Conservation (phyloP, 2,888 invertebrate genomes). For the Dinocampus coccinellae region DNA sequence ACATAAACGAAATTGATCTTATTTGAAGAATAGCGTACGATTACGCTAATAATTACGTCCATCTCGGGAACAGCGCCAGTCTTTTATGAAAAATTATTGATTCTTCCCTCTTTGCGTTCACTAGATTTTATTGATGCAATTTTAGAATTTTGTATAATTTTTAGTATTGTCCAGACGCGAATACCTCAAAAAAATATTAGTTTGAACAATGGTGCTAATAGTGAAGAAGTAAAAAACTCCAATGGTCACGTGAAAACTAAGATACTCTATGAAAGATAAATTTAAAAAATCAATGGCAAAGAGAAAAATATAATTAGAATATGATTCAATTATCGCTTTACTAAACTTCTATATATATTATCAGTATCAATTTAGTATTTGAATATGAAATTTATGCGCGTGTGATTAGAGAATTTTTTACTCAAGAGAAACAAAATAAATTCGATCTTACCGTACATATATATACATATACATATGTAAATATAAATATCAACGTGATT, state of each 20-base stretch:
- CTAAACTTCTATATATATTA: not conserved
- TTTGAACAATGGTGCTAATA: constrained; percentile 1
- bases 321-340: not conserved
- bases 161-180: not conserved
- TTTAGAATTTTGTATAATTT: constrained; percentile 6
- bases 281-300: not conserved
- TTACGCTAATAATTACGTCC: constrained; percentile 21
- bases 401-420: not conserved
- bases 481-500: constrained; percentile 2
- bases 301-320: not conserved
- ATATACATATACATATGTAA: not conserved
- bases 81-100: not conserved
- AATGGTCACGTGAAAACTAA: not conserved
- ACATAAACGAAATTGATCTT: not conserved
- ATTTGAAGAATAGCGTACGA: not conserved
- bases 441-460: not conserved
- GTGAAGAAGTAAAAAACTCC: not conserved
- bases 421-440: not conserved
- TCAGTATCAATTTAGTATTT: not conserved
- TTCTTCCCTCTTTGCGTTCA: not conserved
- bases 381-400: not conserved
- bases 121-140: constrained; percentile 7
- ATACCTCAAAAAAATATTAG: not conserved
- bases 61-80: constrained; percentile 1
- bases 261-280: not conserved